These are phyloP conservation scores for Falco peregrinus DNA, from an alignment of 2,797 vertebrate species.

Conservation along the genomic window DNA sequence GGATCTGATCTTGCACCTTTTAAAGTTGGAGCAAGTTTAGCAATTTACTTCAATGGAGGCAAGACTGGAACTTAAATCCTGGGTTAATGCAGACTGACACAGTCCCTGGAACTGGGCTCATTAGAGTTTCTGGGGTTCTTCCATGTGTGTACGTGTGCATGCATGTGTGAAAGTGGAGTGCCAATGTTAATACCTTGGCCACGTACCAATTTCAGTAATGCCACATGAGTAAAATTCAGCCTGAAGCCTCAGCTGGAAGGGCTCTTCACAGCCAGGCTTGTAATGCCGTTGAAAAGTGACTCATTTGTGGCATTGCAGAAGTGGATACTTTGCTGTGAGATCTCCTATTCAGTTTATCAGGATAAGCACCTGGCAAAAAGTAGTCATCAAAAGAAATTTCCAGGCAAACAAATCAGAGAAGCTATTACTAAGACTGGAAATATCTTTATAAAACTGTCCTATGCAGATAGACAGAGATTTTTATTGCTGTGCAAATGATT, in stretches of 20 bases:
- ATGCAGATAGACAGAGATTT: background rate
- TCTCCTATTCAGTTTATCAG: background rate
- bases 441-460: background rate
- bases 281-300: background rate
- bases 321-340: background rate
- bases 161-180: background rate
- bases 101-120: fast-evolving
- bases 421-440: background rate
- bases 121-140: background rate
- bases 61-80: background rate
- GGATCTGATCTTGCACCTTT: background rate
- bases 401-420: background rate
- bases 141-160: background rate
- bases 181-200: background rate
- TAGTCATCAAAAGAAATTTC: background rate
- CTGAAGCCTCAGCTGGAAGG: background rate
- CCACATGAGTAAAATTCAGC: background rate
- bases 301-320: background rate
- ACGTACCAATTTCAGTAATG: background rate
- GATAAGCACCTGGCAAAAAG: background rate
- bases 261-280: background rate
- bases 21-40: background rate
- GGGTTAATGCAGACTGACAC: background rate
- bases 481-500: conserved; percentile 19
- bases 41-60: background rate